Evolutionary conservation across 2,113 vertebrate genomes (phyloP), one percentile per base, ranked within the genome.

Genomic region (Vanacampus margaritifer): DNA sequence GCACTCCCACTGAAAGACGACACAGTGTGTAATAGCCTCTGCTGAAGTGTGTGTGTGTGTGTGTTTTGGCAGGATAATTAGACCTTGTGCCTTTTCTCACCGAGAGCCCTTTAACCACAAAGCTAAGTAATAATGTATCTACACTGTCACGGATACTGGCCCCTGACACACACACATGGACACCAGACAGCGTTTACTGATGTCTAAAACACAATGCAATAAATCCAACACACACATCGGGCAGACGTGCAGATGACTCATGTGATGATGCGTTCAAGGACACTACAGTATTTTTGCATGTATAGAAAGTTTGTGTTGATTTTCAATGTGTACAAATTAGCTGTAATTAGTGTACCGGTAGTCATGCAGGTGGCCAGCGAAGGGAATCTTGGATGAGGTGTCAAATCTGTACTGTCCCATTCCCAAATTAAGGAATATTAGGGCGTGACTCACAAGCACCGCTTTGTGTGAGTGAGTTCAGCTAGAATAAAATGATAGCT

Each of bases 41-140:
- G 50, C 28, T 16, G 17, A 35, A 39, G 41, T 13, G 24, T 64
- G 61, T 46, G 41, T 64, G 24, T 39, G 51, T 51, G 48, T 36
- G 74, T 74, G 67, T 75, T 77, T 78, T 78, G 75, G 79, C 77
- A 71, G 77, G 75, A 87, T 90, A 90, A 88, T 88, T 87, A 88
- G 78, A 88, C 85, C 83, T 80, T 86, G 72, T 72, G 78, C 72
- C 81, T 57, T 73, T 79, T 64, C 85, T 88, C 84, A 79, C 75
- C 74, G 68, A 83, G 74, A 88, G 81, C 75, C 79, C 66, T 84
- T 74, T 77, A 85, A 88, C 84, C 84, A 78, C 85, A 87, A 82
- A 81, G 80, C 75, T 79, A 65, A 78, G 54, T 72, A 78, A 77
- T 83, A 83, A 86, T 85, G 77, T 84, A 85, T 75, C 85, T 64